Conservation (phyloP, 1,140 invertebrate genomes). For the Drosophila arizonae region DNA sequence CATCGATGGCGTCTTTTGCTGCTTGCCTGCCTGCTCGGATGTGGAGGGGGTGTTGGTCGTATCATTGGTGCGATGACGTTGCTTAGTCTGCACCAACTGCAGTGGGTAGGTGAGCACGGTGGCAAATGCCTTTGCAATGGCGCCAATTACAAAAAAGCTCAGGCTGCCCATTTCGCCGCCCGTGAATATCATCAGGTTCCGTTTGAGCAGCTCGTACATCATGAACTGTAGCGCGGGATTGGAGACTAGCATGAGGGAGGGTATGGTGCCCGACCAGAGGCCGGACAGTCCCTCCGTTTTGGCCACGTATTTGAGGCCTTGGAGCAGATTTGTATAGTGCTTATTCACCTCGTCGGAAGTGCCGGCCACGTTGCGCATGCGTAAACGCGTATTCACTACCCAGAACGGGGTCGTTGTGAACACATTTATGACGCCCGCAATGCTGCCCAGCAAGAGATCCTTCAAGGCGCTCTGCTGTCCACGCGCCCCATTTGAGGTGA, state of each 20-base stretch:
- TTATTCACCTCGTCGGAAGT: slow-evolving; percentile 72
- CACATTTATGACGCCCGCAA: slow-evolving; percentile 93
- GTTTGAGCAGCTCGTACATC: slow-evolving; percentile 93
- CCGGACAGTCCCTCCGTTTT: slow-evolving; percentile 88
- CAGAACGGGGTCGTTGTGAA: slow-evolving; percentile 93
- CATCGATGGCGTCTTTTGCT: slow-evolving; percentile 81
- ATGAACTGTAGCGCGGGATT: slow-evolving; percentile 97
- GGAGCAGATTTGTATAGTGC: slow-evolving; percentile 84
- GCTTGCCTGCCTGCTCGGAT: slow-evolving; percentile 44
- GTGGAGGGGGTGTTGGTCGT: slow-evolving; percentile 40
- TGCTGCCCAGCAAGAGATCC: slow-evolving; percentile 90
- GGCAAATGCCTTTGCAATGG: slow-evolving; percentile 91
- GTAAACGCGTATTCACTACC: slow-evolving; percentile 95
- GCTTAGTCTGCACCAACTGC: slow-evolving; percentile 92
- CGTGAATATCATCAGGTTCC: slow-evolving; percentile 81
- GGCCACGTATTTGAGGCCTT: slow-evolving; percentile 88
- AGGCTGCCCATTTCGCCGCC: slow-evolving; percentile 84
- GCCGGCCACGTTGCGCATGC: slow-evolving; percentile 85
- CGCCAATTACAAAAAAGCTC: slow-evolving; percentile 86
- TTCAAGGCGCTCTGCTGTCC: slow-evolving; percentile 85
- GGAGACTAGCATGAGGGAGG: slow-evolving; percentile 92
- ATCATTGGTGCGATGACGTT: slow-evolving; percentile 86
- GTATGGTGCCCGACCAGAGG: slow-evolving; percentile 91
- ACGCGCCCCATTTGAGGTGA: slow-evolving; percentile 83
- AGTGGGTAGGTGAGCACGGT: slow-evolving; percentile 94